Base-by-base conservation (phyloP, 2,888 invertebrate genomes). In the Lasioglossum zephyrum region DNA sequence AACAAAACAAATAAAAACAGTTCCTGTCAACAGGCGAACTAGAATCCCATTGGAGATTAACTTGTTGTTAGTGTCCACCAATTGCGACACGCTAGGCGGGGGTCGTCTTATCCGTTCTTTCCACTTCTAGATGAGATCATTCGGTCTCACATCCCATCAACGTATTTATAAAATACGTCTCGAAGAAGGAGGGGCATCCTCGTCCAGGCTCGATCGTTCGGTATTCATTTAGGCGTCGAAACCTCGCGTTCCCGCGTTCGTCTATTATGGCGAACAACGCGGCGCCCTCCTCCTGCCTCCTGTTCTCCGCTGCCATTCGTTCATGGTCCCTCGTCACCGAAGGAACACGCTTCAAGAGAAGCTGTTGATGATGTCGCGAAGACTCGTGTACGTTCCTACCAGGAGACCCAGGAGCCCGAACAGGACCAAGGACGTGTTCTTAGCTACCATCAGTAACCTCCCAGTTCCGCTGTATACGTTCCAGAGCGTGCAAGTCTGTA, bases 401-500 rank as follows among this genome's bases (percentile, higher is more conserved):
- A 97, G 93, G 41, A 97, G 96, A 0, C 97, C 97, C 6, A 97
- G 95, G 0, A 96, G 92, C 2, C 97, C 97, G 91, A 97, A 96
- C 2, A 97, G 91, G 0, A 97, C 96, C 5, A 97, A 96, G 11
- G 96, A 95, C 79, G 95, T 95, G 93, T 97, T 97, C 94, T 97
- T 97, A 16, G 96, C 87, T 4, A 97, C 90, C 95, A 97, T 96
- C 90, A 97, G 96, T 8, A 95, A 94, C 88, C 96, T 96, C 81
- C 96, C 96, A 0, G 95, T 93, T 22, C 96, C 96, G 0, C 96
- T 95, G 9, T 96, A 96, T 80, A 96, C 96, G 92, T 97, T 96
- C 98, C 98, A 98, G 94, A 97, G 97, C 0, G 98, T 97, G 94
- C 97, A 97, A 89, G 97, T 96, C 93, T 99, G 98, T 90, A 99